phyloP scores from a whole-genome alignment of 2,113 vertebrate species.

The Myrmophylax atrothorax region DNA sequence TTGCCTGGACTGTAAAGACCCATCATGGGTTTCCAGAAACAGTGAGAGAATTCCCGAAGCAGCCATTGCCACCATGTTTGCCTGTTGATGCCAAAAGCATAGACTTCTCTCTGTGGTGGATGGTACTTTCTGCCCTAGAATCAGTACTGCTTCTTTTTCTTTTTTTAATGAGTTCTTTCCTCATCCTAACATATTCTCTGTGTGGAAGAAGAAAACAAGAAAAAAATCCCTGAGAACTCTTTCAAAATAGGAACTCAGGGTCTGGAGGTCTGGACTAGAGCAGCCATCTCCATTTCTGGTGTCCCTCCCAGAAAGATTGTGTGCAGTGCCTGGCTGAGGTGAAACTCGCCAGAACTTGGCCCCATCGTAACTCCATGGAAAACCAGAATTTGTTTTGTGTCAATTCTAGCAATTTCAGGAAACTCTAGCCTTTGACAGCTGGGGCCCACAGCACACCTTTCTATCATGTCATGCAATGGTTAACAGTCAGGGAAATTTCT shows the following conservation, averaged over 20 bases:
- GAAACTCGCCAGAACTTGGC: background rate
- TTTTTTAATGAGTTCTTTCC: background rate
- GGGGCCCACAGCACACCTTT: background rate
- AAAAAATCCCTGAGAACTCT: background rate
- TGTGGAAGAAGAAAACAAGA: background rate
- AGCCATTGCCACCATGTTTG: background rate
- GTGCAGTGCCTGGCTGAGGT: background rate
- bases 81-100: background rate
- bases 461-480: accelerated
- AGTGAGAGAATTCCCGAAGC: background rate
- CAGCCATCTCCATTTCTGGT: background rate
- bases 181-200: background rate
- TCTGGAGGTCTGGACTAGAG: background rate
- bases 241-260: background rate
- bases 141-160: background rate
- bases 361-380: background rate
- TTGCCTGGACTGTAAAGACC: background rate
- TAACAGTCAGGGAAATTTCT: background rate
- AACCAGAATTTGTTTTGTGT: background rate
- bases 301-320: background rate
- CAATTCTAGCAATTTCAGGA: background rate
- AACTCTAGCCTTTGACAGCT: background rate
- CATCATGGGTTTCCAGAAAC: background rate
- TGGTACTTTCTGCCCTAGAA: background rate
- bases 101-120: background rate